Percentiles rank a stretch among this genome's conserved stretches.
phyloP scores from a whole-genome alignment of 2,797 vertebrate species.

The Pseudotriccus pelzelni region DNA sequence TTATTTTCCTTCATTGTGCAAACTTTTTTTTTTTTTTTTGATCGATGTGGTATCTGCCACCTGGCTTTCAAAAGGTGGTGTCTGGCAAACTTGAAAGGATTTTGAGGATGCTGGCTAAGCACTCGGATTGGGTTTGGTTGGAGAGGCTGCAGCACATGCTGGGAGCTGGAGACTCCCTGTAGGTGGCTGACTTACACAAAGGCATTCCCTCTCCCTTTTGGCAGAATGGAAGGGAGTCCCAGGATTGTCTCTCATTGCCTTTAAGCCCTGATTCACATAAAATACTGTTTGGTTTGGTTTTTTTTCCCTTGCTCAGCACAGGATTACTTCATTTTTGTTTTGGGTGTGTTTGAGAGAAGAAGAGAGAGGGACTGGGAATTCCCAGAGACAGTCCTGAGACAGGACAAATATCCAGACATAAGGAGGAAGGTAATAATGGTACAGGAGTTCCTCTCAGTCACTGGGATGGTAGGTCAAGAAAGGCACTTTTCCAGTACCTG shows the following conservation, averaged over 20 bases:
- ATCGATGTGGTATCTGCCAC: not conserved
- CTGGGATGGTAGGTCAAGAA: not conserved
- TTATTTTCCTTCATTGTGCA: not conserved
- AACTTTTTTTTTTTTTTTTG: too few relatives aligned
- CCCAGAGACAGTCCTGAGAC: rapidly evolving
- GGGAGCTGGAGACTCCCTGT: not conserved
- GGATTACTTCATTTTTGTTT: not conserved
- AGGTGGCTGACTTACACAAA: not conserved
- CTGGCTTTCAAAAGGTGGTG: not conserved
- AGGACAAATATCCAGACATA: not conserved
- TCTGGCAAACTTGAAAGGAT: not conserved
- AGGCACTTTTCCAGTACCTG: not conserved
- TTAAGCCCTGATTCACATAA: not conserved
- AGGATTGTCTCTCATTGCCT: not conserved
- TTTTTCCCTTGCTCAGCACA: not conserved
- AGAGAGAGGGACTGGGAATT: not conserved
- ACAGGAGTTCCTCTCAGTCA: rapidly evolving
- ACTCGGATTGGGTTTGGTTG: not conserved
- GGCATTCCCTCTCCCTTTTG: not conserved
- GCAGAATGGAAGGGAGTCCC: not conserved
- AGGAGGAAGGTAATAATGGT: rapidly evolving
- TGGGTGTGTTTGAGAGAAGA: not conserved
- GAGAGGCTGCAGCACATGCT: not conserved
- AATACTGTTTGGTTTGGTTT: rapidly evolving
- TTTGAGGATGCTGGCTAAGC: not conserved